Evolutionary conservation across 2,113 vertebrate genomes (phyloP).

Genomic region (Butorides virescens): DNA sequence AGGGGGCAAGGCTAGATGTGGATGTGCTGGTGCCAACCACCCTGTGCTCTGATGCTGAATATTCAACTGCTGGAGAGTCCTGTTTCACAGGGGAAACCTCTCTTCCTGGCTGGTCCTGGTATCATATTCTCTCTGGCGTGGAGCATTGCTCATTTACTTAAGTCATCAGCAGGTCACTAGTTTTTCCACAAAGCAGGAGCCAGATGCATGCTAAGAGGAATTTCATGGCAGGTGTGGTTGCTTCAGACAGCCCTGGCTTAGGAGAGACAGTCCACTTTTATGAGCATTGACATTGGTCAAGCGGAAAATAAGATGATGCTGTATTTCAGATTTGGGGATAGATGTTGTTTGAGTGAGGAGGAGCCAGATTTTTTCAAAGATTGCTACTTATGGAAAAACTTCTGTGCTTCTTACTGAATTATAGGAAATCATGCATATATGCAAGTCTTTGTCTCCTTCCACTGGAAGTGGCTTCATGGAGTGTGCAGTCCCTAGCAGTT

Average conservation of each 20-base stretch:
- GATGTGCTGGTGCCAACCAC: neutral
- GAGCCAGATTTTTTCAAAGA: neutral
- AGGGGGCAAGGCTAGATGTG: neutral
- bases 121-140: neutral
- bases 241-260: neutral
- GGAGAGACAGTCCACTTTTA: neutral
- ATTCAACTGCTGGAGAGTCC: neutral
- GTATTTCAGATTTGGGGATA: neutral
- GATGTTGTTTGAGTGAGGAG: neutral
- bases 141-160: neutral
- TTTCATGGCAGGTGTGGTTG: neutral
- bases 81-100: neutral
- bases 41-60: neutral
- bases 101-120: neutral
- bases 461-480: neutral
- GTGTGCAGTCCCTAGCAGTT: neutral
- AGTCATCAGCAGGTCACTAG: neutral
- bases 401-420: neutral
- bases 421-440: neutral
- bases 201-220: neutral
- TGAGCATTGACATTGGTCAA: neutral
- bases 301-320: neutral
- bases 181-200: neutral
- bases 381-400: neutral
- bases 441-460: neutral